Conservation (phyloP, 2,888 invertebrate genomes). For the Macrophya alboannulata region DNA sequence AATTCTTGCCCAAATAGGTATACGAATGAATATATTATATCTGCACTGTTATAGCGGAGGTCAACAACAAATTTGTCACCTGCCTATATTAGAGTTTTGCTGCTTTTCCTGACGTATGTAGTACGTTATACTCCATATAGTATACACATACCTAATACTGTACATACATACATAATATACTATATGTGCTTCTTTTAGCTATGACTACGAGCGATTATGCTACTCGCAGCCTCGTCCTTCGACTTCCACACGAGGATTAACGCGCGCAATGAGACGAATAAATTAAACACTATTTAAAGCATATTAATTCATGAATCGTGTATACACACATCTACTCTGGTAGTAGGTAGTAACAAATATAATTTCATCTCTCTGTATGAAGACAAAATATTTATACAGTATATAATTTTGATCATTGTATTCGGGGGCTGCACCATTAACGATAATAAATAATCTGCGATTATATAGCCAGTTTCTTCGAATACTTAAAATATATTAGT, state of each 20-base stretch:
- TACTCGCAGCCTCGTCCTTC: constrained; percentile 65
- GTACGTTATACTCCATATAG: not conserved
- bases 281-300: constrained; percentile 51
- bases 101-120: not conserved
- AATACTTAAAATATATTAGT: constrained; percentile 4
- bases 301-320: constrained; percentile 47
- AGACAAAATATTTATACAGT: not conserved
- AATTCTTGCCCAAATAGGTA: constrained; percentile 45
- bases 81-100: constrained; percentile 38
- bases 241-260: constrained; percentile 65
- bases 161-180: no score
- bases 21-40: constrained; percentile 8
- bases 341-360: not conserved
- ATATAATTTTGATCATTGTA: not conserved
- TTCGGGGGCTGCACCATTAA: not conserved
- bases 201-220: constrained; percentile 18
- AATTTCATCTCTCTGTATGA: constrained; percentile 53
- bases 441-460: not conserved
- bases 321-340: constrained; percentile 12
- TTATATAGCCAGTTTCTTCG: not conserved
- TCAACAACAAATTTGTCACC: constrained; percentile 54
- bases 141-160: not conserved
- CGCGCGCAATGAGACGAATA: constrained; percentile 38
- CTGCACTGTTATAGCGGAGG: constrained; percentile 36
- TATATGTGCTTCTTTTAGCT: not conserved